phyloP scores from a whole-genome alignment of 2,888 invertebrate genomes.

The Panzeria rudis region DNA sequence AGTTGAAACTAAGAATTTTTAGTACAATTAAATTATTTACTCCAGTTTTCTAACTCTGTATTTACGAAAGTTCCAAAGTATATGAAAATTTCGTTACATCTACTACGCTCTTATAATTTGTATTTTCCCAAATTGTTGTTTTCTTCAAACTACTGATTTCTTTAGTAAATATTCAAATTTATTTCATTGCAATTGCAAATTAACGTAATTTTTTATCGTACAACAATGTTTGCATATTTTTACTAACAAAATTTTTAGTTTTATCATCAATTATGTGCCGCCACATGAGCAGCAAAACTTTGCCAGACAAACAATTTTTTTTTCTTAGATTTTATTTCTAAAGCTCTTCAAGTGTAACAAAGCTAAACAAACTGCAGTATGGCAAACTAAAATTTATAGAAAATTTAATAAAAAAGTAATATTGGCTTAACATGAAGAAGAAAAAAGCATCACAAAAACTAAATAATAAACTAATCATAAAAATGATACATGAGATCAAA shows the following conservation, averaged over 20 bases:
- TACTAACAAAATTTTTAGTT: slow-evolving; percentile 12
- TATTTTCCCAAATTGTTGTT: slow-evolving; percentile 11
- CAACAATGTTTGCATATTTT: not conserved
- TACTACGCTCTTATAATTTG: slow-evolving; percentile 32
- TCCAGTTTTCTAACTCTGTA: slow-evolving; percentile 25
- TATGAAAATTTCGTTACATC: not conserved
- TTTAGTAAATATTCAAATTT: slow-evolving; percentile 40
- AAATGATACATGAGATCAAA: not conserved
- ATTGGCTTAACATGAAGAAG: slow-evolving; percentile 3
- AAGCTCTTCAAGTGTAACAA: slow-evolving; percentile 67
- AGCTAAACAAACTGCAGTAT: slow-evolving; percentile 41
- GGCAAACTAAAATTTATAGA: slow-evolving; percentile 3
- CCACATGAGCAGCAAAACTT: slow-evolving; percentile 48
- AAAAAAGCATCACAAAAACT: slow-evolving; percentile 2
- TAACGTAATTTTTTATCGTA: slow-evolving; percentile 1
- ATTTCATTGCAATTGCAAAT: slow-evolving; percentile 48
- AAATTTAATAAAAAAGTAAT: slow-evolving; percentile 11
- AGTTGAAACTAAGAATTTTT: slow-evolving; percentile 31
- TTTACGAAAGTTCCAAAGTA: not conserved
- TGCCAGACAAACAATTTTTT: slow-evolving; percentile 42
- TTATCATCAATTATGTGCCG: slow-evolving; percentile 59
- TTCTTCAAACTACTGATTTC: slow-evolving; percentile 30
- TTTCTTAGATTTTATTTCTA: slow-evolving; percentile 26
- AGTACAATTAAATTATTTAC: slow-evolving; percentile 40
- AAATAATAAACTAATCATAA: slow-evolving; percentile 9